Conservation (phyloP, 2,888 invertebrate species). For the Phalera bucephala region DNA sequence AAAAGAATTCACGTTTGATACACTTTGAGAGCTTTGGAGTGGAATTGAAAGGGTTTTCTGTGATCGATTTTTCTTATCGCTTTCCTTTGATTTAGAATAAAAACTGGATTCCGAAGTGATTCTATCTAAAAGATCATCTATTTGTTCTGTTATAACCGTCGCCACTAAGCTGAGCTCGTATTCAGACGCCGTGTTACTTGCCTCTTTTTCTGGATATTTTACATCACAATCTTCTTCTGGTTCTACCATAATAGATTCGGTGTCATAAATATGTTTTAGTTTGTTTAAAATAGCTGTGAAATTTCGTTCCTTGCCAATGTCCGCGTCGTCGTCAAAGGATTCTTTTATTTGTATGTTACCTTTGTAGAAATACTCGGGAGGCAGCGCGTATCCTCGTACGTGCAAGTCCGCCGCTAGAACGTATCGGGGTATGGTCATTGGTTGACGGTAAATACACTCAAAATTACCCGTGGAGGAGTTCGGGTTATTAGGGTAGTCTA, state of each 20-base stretch:
- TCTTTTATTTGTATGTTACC: slow-evolving; percentile 49
- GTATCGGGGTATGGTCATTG: slow-evolving; percentile 54
- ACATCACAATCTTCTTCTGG: slow-evolving; percentile 34
- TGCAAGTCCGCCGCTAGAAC: slow-evolving; percentile 46
- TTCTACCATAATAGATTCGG: slow-evolving; percentile 43
- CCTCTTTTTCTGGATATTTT: slow-evolving; percentile 20
- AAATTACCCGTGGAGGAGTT: slow-evolving; percentile 82
- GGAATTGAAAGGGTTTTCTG: slow-evolving; percentile 7
- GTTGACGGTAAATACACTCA: slow-evolving; percentile 77
- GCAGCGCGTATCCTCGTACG: slow-evolving; percentile 52
- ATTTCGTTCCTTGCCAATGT: slow-evolving; percentile 46
- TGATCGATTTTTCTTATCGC: slow-evolving; percentile 5
- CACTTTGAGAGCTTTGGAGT: slow-evolving; percentile 28
- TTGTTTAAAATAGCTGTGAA: slow-evolving; percentile 42
- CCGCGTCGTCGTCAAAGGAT: slow-evolving; percentile 31
- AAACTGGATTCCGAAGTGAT: slow-evolving; percentile 31
- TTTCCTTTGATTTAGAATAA: slow-evolving; percentile 15
- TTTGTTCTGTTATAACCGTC: slow-evolving; percentile 38
- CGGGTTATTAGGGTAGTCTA: slow-evolving; percentile 68
- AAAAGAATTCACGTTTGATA: slow-evolving; percentile 32
- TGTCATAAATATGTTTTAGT: slow-evolving; percentile 46
- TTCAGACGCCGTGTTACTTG: slow-evolving; percentile 36
- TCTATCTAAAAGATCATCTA: slow-evolving; percentile 44
- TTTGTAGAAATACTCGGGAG: slow-evolving; percentile 61
- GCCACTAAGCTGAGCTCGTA: slow-evolving; percentile 37